Percentiles rank a stretch among this genome's conserved stretches.
These are phyloP conservation scores for Lasioglossum villosulum DNA, from an alignment of 2,888 invertebrate species.

Conservation along the genomic window DNA sequence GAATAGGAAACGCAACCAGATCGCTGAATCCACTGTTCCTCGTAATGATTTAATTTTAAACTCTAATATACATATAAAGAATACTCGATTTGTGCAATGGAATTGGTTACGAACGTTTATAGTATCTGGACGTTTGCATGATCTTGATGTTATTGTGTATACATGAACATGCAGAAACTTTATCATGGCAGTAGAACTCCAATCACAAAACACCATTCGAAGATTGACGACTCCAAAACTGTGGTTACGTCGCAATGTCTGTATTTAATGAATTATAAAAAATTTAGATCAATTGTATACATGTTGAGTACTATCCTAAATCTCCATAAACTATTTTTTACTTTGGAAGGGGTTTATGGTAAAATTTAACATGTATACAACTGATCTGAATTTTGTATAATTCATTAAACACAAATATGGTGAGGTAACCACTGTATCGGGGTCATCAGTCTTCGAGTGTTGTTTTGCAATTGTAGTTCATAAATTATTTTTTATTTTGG, in stretches of 20 bases:
- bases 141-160: too few species aligned
- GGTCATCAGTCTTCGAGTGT: too few species aligned
- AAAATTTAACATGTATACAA: neutral
- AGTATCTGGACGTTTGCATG: too few species aligned
- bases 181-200: neutral
- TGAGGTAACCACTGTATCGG: neutral
- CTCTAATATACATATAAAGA: too few species aligned
- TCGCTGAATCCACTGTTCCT: neutral
- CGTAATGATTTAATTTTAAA: neutral
- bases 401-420: neutral
- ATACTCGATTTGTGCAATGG: neutral
- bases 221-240: neutral
- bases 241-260: neutral
- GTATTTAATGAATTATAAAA: neutral
- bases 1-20: slow-evolving; percentile 9
- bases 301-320: too few species aligned
- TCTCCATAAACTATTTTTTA: neutral
- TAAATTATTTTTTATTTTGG: too few species aligned
- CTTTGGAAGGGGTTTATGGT: too few species aligned
- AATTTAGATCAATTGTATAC: neutral
- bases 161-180: too few species aligned
- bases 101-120: neutral
- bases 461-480: neutral
- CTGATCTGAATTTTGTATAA: neutral
- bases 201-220: neutral